Percentiles rank a stretch among this genome's conserved stretches.
Conservation (phyloP, 2,797 vertebrate species). For the Rhadinocentrus ornatus region DNA sequence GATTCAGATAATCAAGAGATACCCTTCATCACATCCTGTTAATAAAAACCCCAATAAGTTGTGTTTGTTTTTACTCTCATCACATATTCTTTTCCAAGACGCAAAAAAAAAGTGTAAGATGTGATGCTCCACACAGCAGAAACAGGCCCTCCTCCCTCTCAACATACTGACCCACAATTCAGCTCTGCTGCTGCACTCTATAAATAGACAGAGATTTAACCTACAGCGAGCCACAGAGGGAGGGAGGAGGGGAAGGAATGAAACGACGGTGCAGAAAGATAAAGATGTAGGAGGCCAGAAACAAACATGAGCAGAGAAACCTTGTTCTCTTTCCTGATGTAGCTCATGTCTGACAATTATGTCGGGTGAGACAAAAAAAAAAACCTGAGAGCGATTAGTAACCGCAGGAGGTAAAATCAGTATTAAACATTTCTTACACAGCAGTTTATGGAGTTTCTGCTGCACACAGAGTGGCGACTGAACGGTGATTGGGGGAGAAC, state of each 20-base stretch:
- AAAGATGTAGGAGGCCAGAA: slow-evolving; percentile 34
- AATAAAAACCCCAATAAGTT: neutral
- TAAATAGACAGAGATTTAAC: slow-evolving; percentile 76
- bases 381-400: slow-evolving; percentile 19
- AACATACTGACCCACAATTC: slow-evolving; percentile 80
- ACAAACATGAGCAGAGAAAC: slow-evolving; percentile 25
- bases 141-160: slow-evolving; percentile 56
- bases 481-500: neutral
- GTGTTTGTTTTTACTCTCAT: neutral
- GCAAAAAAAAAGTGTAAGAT: slow-evolving; percentile 9
- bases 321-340: slow-evolving; percentile 15
- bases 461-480: neutral
- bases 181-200: slow-evolving; percentile 61
- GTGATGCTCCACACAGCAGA: slow-evolving; percentile 40
- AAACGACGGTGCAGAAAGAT: slow-evolving; percentile 30
- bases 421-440: slow-evolving; percentile 10
- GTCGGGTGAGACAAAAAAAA: neutral
- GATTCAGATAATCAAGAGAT: neutral
- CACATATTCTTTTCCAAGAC: slow-evolving; percentile 8
- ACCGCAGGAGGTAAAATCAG: slow-evolving; percentile 40
- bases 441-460: slow-evolving; percentile 7
- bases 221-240: slow-evolving; percentile 50
- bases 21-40: neutral
- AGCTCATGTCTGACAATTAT: neutral
- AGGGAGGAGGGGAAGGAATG: slow-evolving; percentile 21